These are phyloP conservation scores for Orientallactaga bullata DNA, from an alignment of 2,113 vertebrate genomes.

Conservation along the genomic window DNA sequence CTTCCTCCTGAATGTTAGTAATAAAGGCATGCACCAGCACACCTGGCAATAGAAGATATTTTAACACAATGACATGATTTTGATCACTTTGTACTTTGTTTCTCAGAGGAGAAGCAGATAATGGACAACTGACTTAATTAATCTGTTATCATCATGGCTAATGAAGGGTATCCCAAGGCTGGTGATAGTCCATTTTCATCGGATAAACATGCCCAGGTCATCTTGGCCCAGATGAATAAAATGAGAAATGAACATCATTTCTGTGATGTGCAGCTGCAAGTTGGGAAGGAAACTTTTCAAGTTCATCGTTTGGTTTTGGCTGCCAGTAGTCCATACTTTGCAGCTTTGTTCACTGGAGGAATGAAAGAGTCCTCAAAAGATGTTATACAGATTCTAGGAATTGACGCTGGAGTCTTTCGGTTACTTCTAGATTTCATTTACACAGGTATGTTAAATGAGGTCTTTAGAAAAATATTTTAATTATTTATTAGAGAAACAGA, in stretches of 20 bases:
- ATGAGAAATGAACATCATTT: slow-evolving; percentile 93
- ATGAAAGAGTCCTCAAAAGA: slow-evolving; percentile 95
- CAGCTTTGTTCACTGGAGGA: slow-evolving; percentile 94
- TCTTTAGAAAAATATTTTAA: not conserved
- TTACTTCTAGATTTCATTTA: slow-evolving; percentile 96
- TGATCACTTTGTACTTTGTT: slow-evolving; percentile 69
- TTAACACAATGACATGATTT: not conserved
- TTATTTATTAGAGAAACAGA: too few species aligned
- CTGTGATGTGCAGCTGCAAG: slow-evolving; percentile 95
- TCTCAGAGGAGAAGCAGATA: slow-evolving; percentile 71
- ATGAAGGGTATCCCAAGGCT: slow-evolving; percentile 67
- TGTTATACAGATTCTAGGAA: slow-evolving; percentile 94
- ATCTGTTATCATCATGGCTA: slow-evolving; percentile 86
- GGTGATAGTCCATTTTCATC: slow-evolving; percentile 84
- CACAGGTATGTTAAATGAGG: slow-evolving; percentile 89
- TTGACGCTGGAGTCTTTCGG: slow-evolving; percentile 93
- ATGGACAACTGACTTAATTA: slow-evolving; percentile 62
- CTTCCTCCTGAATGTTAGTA: too few species aligned
- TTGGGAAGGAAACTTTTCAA: slow-evolving; percentile 91
- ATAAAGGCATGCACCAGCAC: too few species aligned
- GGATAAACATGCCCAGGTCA: slow-evolving; percentile 92
- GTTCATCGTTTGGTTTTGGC: slow-evolving; percentile 96
- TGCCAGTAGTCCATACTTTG: slow-evolving; percentile 97
- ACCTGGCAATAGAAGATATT: slow-evolving; percentile 5
- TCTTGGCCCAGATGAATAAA: slow-evolving; percentile 96